These are phyloP conservation scores for Argopecten irradians DNA, from an alignment of 1,140 invertebrate species.

Conservation along the genomic window DNA sequence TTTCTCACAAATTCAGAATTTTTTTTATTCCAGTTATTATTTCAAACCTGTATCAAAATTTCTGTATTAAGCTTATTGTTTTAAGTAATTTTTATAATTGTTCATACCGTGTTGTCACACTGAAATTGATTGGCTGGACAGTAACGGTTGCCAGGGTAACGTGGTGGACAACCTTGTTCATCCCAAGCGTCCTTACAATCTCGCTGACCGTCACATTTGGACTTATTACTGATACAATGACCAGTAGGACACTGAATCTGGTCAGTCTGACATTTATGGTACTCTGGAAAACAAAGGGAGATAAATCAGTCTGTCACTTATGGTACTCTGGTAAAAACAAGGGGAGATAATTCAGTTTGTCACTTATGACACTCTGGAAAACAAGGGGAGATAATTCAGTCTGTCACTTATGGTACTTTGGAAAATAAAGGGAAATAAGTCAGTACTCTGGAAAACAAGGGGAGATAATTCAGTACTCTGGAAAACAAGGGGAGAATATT, in stretches of 20 bases:
- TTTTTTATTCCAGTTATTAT: neutral
- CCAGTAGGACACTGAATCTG: constrained; percentile 95
- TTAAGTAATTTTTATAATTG: too few relatives aligned
- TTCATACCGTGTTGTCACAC: constrained; percentile 83
- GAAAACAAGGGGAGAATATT: too few relatives aligned
- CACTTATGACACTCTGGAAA: too few relatives aligned
- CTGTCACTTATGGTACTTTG: too few relatives aligned
- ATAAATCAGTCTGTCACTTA: neutral
- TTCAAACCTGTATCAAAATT: too few relatives aligned
- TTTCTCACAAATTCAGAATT: neutral
- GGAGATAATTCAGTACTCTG: too few relatives aligned
- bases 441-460: too few relatives aligned
- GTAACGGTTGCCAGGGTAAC: constrained; percentile 89
- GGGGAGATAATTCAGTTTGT: too few relatives aligned
- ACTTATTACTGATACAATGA: constrained; percentile 92
- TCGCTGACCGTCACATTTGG: constrained; percentile 92
- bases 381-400: too few relatives aligned
- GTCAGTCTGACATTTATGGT: constrained; percentile 79
- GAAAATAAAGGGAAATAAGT: too few relatives aligned
- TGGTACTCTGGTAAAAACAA: too few relatives aligned
- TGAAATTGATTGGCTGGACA: constrained; percentile 93
- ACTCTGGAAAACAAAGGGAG: constrained; percentile 60
- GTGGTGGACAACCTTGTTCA: constrained; percentile 93
- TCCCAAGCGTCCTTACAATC: constrained; percentile 96
- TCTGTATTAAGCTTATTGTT: too few relatives aligned